A percentile compares a stretch with the other conserved stretches of the same genome.
Evolutionary conservation across 1,140 invertebrate species (phyloP).

Genomic region (Dendrolimus kikuchii): DNA sequence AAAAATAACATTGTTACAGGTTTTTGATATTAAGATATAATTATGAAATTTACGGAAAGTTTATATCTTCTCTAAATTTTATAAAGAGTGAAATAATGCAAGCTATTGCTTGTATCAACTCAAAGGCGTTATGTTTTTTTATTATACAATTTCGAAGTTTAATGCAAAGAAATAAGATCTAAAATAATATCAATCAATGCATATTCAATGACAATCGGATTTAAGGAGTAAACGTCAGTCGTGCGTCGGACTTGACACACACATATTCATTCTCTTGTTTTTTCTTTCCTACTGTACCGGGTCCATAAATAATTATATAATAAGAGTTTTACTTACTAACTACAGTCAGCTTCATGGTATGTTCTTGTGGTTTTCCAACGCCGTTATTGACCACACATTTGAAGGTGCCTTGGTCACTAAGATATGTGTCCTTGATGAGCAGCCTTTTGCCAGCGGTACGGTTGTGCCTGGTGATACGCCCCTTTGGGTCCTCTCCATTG

Average conservation of each 20-base stretch:
- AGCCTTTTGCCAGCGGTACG: conserved; percentile 45
- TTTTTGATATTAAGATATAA: background rate
- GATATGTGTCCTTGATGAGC: conserved; percentile 37
- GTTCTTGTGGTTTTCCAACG: conserved; percentile 77
- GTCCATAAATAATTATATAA: too few species aligned
- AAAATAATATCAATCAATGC: too few species aligned
- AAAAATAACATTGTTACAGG: background rate
- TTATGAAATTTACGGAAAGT: background rate
- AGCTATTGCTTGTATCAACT: too few species aligned
- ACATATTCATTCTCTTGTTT: background rate
- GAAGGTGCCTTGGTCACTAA: conserved; percentile 86
- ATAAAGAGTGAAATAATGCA: too few species aligned
- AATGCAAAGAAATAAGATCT: too few species aligned
- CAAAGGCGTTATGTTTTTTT: too few species aligned
- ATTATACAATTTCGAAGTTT: too few species aligned
- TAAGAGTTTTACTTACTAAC: conserved; percentile 36
- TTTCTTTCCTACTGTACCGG: background rate
- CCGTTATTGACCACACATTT: conserved; percentile 91
- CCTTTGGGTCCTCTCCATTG: conserved; percentile 23
- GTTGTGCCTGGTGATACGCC: conserved; percentile 51
- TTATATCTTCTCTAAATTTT: background rate
- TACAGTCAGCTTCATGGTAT: conserved; percentile 39
- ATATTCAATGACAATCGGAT: too few species aligned
- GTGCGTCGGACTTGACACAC: background rate
- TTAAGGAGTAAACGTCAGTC: too few species aligned